Evolutionary conservation across 2,797 vertebrate species (phyloP), one percentile per base, ranked within the genome.

Genomic region (Dromococcyx pavoninus): DNA sequence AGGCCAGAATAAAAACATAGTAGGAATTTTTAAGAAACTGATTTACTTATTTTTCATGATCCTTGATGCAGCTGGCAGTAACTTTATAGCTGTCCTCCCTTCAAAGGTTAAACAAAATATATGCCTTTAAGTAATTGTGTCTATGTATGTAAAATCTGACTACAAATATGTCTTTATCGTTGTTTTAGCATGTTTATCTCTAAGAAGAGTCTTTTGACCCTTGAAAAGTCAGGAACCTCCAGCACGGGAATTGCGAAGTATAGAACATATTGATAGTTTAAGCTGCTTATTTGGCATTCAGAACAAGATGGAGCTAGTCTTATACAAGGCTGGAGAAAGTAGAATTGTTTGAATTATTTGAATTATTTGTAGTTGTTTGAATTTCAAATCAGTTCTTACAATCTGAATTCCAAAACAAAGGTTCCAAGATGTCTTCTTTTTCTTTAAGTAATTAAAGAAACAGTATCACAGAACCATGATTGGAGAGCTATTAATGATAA

Each of bases 331-430:
- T 76, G 33, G 37, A 78, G 27, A 81, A 87, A 75, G 19, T 30
- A 57, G n/a, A n/a, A n/a, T n/a, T n/a, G n/a, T n/a, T n/a, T n/a
- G 37, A 17, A 22, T 72, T 78, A 28, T 56, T 83, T 70, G 5
- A 35, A n/a, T 87, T 78, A 18, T 57, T 93, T 79, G 19, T 70
- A 12, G 22, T 32, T 81, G 33, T 66, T 73, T 61, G 17, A 43
- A 85, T 87, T 74, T 89, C 75, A 64, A 91, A 75, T 75, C 28
- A 53, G 24, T 69, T 85, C 24, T 87, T 83, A 28, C 5, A 43
- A 66, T 69, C 23, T 25, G 30, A 71, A 79, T 89, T 67, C 32
- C 39, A 76, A 69, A 89, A 50, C 56, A 39, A 70, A 64, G 2
- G 16, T 71, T 81, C 28, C 7, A 28, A 5, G 0, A 3, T 32